phyloP scores from a whole-genome alignment of 2,888 invertebrate genomes.

The Luperina testacea region DNA sequence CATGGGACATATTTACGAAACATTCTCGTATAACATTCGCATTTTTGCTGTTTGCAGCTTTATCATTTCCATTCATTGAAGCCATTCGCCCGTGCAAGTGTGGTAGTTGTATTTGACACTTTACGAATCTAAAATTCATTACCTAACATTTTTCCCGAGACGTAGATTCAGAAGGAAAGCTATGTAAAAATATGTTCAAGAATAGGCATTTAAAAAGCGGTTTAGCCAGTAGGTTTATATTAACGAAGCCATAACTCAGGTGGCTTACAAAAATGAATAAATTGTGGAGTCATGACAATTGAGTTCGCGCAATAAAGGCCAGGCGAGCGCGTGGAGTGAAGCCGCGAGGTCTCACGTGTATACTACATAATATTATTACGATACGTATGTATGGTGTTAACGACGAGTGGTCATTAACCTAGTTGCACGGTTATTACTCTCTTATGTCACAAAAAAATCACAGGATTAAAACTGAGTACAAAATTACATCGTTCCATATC shows the following conservation, averaged over 20 bases:
- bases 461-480: constrained; percentile 47
- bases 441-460: constrained; percentile 58
- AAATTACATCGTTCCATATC: constrained; percentile 35
- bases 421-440: constrained; percentile 52
- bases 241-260: constrained; percentile 34
- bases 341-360: constrained; percentile 27
- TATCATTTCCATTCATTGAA: constrained; percentile 16
- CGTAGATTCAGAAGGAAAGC: neutral
- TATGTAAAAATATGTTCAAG: neutral
- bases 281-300: constrained; percentile 42
- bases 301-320: constrained; percentile 33
- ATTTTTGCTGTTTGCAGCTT: neutral
- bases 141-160: neutral
- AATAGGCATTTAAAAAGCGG: constrained; percentile 8
- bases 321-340: constrained; percentile 12
- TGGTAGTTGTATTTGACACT: neutral
- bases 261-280: constrained; percentile 44
- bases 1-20: neutral
- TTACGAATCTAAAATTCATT: neutral
- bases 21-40: too few relatives aligned
- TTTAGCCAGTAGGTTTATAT: constrained; percentile 8
- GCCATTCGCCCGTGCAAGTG: neutral
- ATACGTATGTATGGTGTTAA: constrained; percentile 59
- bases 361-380: constrained; percentile 52
- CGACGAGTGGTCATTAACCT: constrained; percentile 63